Percentiles rank a stretch among this genome's conserved stretches.
phyloP scores from a whole-genome alignment of 37 sponge, comb jelly and placozoan species.

The Tethya wilhelma region DNA sequence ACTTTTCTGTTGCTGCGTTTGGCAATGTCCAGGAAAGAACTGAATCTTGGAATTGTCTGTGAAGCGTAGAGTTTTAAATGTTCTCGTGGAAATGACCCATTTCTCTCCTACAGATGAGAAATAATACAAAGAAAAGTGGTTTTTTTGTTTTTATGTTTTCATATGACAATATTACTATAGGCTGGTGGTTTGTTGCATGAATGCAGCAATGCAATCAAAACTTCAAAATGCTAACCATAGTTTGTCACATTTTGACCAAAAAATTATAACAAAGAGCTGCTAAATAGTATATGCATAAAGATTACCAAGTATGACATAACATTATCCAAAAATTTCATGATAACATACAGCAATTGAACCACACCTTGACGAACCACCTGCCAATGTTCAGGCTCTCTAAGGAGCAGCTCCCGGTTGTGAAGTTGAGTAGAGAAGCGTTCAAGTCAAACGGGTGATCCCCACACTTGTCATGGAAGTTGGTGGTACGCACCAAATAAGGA shows the following conservation, averaged over 20 bases:
- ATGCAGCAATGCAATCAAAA: too few relatives aligned
- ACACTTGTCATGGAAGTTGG: conserved; percentile 33
- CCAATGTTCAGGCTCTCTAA: conserved; percentile 35
- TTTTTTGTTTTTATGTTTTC: too few relatives aligned
- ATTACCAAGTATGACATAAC: not conserved
- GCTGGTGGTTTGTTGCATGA: too few relatives aligned
- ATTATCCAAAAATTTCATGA: not conserved
- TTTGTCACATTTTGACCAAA: too few relatives aligned
- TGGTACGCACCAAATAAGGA: conserved; percentile 32
- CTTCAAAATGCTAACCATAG: too few relatives aligned
- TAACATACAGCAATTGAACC: too few relatives aligned
- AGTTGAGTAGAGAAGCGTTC: conserved; percentile 47
- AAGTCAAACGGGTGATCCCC: conserved; percentile 14
- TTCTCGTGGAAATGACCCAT: not conserved
- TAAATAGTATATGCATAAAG: not conserved
- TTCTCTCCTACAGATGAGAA: too few relatives aligned
- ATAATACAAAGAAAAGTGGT: too few relatives aligned
- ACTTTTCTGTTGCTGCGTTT: conserved; percentile 6
- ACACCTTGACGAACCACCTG: conserved; percentile 5
- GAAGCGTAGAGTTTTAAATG: not conserved
- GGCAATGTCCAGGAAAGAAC: conserved; percentile 33
- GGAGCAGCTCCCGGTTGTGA: conserved; percentile 31
- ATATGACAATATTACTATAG: too few relatives aligned
- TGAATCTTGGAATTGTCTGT: conserved; percentile 26
- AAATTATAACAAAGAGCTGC: not conserved